Percentiles rank a stretch among this genome's conserved stretches.
Evolutionary conservation across 2,797 vertebrate genomes (phyloP).

Genomic region (Poeciliopsis gracilis): DNA sequence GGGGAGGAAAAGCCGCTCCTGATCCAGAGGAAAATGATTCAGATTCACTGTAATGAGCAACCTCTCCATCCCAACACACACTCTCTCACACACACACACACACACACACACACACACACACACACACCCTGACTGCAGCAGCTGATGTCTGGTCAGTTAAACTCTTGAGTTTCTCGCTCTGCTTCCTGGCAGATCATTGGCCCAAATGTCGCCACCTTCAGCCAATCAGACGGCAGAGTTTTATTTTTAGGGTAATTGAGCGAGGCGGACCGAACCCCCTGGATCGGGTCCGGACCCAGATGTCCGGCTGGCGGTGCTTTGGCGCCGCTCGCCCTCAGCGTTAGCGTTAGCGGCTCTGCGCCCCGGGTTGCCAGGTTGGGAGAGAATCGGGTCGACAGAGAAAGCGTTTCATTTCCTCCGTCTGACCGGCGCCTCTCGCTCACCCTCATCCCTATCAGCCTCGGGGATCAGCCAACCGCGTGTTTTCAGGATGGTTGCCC

Average conservation of each 20-base stretch:
- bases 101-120: neutral
- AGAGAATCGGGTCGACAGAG: slow-evolving; percentile 3
- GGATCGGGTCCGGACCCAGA: slow-evolving; percentile 17
- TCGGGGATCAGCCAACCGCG: slow-evolving; percentile 32
- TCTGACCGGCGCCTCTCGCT: slow-evolving; percentile 44
- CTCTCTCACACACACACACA: too few relatives aligned
- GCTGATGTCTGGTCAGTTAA: neutral
- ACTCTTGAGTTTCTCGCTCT: slow-evolving; percentile 2
- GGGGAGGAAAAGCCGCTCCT: slow-evolving; percentile 40
- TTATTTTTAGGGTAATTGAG: slow-evolving; percentile 44
- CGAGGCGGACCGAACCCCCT: slow-evolving; percentile 27
- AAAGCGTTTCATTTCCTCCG: slow-evolving; percentile 44
- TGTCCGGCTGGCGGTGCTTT: slow-evolving; percentile 13
- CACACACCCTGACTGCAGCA: neutral
- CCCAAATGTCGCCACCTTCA: slow-evolving; percentile 4
- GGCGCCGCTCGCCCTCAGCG: too few relatives aligned
- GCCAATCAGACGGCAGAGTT: slow-evolving; percentile 16
- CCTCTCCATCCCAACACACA: neutral
- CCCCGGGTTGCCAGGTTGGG: slow-evolving; percentile 12
- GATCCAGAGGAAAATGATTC: slow-evolving; percentile 19
- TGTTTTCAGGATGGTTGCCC: slow-evolving; percentile 41
- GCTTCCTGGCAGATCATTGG: slow-evolving; percentile 20
- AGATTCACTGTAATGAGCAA: neutral
- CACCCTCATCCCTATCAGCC: slow-evolving; percentile 38
- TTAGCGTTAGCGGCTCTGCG: too few relatives aligned